Percentiles rank a stretch among this genome's conserved stretches.
Conservation (phyloP, 1,140 invertebrate species). For the Drosophila sp. region DNA sequence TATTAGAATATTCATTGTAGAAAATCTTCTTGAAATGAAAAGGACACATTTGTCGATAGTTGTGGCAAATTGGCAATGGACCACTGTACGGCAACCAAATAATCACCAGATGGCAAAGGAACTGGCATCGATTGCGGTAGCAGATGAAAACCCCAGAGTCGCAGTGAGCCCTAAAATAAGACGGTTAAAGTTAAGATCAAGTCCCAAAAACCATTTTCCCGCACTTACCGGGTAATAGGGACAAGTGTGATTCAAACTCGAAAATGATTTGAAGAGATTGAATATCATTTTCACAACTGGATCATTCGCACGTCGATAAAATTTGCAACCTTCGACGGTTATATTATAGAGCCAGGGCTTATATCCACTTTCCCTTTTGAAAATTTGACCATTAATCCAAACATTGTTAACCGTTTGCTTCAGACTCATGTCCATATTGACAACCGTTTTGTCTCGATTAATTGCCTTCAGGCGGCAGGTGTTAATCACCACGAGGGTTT, state of each 20-base stretch:
- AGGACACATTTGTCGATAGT: not conserved
- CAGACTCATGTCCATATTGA: not conserved
- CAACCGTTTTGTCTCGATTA: not conserved
- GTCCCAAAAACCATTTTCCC: not conserved
- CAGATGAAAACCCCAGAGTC: not conserved
- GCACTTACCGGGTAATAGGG: not conserved
- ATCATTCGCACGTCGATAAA: not conserved
- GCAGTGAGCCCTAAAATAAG: not conserved
- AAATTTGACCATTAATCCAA: not conserved
- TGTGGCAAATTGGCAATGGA: not conserved
- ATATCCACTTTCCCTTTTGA: not conserved
- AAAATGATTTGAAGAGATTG: not conserved
- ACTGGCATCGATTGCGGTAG: not conserved
- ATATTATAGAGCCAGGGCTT: not conserved
- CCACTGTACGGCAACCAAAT: not conserved
- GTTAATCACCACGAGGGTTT: not conserved
- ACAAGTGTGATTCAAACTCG: not conserved
- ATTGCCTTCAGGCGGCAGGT: not conserved
- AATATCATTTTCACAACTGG: not conserved
- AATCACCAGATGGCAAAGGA: slow-evolving; percentile 1
- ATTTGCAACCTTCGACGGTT: not conserved
- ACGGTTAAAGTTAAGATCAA: not conserved
- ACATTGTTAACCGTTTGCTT: not conserved
- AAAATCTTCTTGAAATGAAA: slow-evolving; percentile 3
- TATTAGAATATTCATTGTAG: too few species aligned